These are phyloP conservation scores for Acanthopagrus latus DNA, from an alignment of 2,797 vertebrate genomes.

Conservation along the genomic window DNA sequence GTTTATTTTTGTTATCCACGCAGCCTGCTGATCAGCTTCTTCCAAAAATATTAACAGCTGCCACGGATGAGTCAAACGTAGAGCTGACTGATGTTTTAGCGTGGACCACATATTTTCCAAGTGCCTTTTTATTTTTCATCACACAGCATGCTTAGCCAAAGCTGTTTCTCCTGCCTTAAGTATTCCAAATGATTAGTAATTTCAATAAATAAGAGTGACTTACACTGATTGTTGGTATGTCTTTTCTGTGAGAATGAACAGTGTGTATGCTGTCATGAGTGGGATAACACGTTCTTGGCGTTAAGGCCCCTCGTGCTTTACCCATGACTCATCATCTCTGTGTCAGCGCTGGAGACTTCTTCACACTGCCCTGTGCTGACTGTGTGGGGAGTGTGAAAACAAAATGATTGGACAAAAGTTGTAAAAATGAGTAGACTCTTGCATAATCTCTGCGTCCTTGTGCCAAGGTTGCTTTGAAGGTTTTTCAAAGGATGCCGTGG, in stretches of 20 bases:
- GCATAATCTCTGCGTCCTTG: constrained; percentile 49
- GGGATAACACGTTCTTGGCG: constrained; percentile 28
- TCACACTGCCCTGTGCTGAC: constrained; percentile 10
- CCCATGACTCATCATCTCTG: constrained; percentile 56
- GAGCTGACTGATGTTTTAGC: constrained; percentile 41
- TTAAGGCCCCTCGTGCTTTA: constrained; percentile 23
- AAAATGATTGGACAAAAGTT: constrained; percentile 24
- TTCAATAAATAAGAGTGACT: constrained; percentile 77
- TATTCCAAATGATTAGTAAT: constrained; percentile 65
- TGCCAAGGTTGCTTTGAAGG: constrained; percentile 18
- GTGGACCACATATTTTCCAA: constrained; percentile 53
- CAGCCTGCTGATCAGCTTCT: constrained; percentile 31
- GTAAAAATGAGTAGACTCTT: constrained; percentile 61
- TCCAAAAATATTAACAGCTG: constrained; percentile 34
- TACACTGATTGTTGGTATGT: constrained; percentile 16
- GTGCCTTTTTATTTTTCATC: constrained; percentile 67
- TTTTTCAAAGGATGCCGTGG: constrained; percentile 22
- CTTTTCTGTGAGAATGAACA: background rate
- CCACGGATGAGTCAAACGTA: constrained; percentile 22
- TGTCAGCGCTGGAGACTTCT: constrained; percentile 46
- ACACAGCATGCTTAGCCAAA: constrained; percentile 60
- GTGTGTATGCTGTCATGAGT: constrained; percentile 7
- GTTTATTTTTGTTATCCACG: constrained; percentile 35
- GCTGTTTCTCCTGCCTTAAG: constrained; percentile 58
- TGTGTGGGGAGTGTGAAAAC: constrained; percentile 50